phyloP scores from a whole-genome alignment of 2,888 invertebrate species.

The Escarpia spicata region DNA sequence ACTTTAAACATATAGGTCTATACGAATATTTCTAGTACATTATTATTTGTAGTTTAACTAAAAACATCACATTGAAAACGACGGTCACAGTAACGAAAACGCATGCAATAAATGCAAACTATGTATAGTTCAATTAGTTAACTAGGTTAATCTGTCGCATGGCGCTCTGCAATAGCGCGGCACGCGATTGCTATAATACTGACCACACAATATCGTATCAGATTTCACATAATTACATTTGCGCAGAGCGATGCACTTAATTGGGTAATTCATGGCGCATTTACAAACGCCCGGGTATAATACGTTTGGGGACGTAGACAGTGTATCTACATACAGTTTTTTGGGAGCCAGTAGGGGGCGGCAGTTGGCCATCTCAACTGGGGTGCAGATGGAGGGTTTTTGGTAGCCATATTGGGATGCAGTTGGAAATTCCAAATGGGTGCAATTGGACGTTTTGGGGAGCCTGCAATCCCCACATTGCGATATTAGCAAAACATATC shows the following conservation, averaged over 20 bases:
- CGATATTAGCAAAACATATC: neutral
- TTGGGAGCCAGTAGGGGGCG: too few species aligned
- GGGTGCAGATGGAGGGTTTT: too few species aligned
- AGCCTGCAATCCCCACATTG: too few species aligned
- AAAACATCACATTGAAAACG: neutral
- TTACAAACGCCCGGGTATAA: neutral
- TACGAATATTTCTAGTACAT: neutral
- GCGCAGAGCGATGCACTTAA: neutral
- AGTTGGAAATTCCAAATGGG: too few species aligned
- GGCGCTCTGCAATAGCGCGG: neutral
- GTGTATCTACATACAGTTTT: too few species aligned
- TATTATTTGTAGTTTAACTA: neutral
- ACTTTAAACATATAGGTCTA: neutral
- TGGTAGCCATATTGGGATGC: too few species aligned
- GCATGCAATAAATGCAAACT: neutral
- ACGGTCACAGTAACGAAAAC: neutral
- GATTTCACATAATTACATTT: neutral
- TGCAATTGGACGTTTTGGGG: too few species aligned
- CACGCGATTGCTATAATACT: neutral
- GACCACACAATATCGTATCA: neutral
- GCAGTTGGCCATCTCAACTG: too few species aligned
- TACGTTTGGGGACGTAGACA: neutral
- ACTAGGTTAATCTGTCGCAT: neutral
- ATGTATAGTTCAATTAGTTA: neutral
- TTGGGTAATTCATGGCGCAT: neutral